Evolutionary conservation across 2,797 vertebrate species (phyloP), one percentile per base, ranked within the genome.

Genomic region (Syndactyla subalaris): DNA sequence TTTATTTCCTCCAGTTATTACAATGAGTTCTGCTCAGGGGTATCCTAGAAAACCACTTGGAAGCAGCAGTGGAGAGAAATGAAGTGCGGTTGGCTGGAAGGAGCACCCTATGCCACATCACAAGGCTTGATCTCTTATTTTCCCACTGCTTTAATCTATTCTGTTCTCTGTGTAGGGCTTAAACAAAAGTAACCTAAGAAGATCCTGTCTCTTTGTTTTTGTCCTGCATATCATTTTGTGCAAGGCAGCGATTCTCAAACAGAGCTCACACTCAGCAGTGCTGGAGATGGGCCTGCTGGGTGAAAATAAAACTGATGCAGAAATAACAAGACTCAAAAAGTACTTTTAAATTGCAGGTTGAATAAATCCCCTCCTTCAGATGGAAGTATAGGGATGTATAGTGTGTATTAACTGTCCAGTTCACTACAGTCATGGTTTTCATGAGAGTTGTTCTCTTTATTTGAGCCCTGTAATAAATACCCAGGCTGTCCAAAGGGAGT

Each of bases 1-100:
- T 96, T 91, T 96, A 96, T 95, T 96, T 97, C 96, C 96, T 97
- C 95, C 96, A 93, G 95, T 96, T 96, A 96, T 97, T 96, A 95
- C 92, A 96, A 96, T 97, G 96, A 97, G 93, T 92, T 96, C 89
- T 96, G 96, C 94, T 95, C 89, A 86, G 89, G 94, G 95, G 91
- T 95, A 93, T 97, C 96, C 95, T 95, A 78, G 95, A 93, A 96
- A 96, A 96, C 95, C 88, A 88, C 88, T 97, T 97, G 95, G 95
- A 96, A 94, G 76, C 79, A 71, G 4, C 95, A 71, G 59, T 2
- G 68, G 63, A 57, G 80, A 86, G 92, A 92, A 96, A 96, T 79
- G 93, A 96, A 93, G 93, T 95, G 96, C 8, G 88, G 92, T 93
- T 97, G 96, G 89, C 95, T 95, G 93, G 90, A 95, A 90, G 88